A percentile compares a stretch with the other conserved stretches of the same genome.
These are phyloP conservation scores for Dendroctonus ponderosae DNA, from an alignment of 1,140 invertebrate genomes.

Conservation along the genomic window DNA sequence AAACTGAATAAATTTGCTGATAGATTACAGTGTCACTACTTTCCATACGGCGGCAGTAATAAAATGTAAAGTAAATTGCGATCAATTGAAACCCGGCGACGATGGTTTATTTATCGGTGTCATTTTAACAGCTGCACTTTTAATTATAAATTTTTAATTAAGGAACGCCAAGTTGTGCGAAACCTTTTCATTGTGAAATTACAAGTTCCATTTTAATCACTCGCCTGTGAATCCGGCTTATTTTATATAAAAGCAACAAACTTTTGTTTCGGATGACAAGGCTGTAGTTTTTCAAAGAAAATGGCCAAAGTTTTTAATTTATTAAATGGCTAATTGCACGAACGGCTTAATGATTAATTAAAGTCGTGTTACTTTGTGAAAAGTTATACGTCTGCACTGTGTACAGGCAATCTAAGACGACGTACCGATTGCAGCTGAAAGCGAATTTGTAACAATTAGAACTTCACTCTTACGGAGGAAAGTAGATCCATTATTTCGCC, in stretches of 20 bases:
- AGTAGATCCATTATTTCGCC: slow-evolving; percentile 24
- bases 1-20: no score
- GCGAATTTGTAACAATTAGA: slow-evolving; percentile 11
- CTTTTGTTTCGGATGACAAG: background rate
- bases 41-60: no score
- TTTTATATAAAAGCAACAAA: slow-evolving; percentile 2
- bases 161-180: background rate
- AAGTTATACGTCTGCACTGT: background rate
- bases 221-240: background rate
- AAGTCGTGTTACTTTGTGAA: background rate
- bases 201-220: background rate
- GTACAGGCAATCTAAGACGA: background rate
- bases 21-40: no score
- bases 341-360: no score
- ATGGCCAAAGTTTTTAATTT: background rate
- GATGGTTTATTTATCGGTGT: background rate
- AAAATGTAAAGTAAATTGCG: no score
- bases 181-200: background rate
- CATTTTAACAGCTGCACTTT: background rate
- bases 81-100: no score
- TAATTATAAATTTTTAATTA: slow-evolving; percentile 6
- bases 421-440: no score
- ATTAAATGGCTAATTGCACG: background rate
- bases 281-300: background rate
- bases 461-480: background rate